Conservation (phyloP, 2,888 invertebrate genomes). For the Lasius platythorax region DNA sequence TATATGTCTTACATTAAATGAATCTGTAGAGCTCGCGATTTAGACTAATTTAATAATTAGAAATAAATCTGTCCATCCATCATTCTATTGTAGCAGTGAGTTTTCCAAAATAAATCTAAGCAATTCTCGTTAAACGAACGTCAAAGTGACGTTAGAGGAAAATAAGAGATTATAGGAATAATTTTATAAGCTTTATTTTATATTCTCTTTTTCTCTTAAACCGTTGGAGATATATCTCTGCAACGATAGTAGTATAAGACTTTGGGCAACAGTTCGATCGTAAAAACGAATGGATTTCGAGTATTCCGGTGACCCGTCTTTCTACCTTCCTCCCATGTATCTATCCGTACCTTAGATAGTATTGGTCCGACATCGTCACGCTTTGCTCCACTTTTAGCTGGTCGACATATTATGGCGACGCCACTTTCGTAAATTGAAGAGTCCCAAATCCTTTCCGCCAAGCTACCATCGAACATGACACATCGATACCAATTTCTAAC, state of each 20-base stretch:
- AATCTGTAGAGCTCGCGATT: background rate
- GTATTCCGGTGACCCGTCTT: slow-evolving; percentile 39
- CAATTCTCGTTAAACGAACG: background rate
- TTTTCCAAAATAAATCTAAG: background rate
- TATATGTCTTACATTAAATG: background rate
- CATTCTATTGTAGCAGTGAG: background rate
- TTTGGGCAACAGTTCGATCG: slow-evolving; percentile 46
- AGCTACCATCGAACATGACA: slow-evolving; percentile 33
- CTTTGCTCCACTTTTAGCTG: slow-evolving; percentile 45
- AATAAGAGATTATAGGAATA: background rate
- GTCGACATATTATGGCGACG: slow-evolving; percentile 45
- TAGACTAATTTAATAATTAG: background rate
- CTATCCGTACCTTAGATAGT: slow-evolving; percentile 23
- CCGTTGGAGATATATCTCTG: slow-evolving; percentile 9
- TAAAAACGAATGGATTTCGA: slow-evolving; percentile 46
- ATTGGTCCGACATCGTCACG: slow-evolving; percentile 38
- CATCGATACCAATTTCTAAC: slow-evolving; percentile 48
- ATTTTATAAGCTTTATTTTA: background rate
- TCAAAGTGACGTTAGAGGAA: background rate
- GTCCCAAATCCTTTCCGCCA: slow-evolving; percentile 38
- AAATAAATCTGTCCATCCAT: background rate
- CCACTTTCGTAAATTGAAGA: slow-evolving; percentile 58
- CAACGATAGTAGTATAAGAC: slow-evolving; percentile 20
- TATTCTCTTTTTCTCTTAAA: slow-evolving; percentile 1
- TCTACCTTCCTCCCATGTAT: slow-evolving; percentile 3